Percentiles rank a stretch among this genome's conserved stretches.
phyloP scores from a whole-genome alignment of 1,140 invertebrate genomes.

The Trichomalopsis sarcophagae region DNA sequence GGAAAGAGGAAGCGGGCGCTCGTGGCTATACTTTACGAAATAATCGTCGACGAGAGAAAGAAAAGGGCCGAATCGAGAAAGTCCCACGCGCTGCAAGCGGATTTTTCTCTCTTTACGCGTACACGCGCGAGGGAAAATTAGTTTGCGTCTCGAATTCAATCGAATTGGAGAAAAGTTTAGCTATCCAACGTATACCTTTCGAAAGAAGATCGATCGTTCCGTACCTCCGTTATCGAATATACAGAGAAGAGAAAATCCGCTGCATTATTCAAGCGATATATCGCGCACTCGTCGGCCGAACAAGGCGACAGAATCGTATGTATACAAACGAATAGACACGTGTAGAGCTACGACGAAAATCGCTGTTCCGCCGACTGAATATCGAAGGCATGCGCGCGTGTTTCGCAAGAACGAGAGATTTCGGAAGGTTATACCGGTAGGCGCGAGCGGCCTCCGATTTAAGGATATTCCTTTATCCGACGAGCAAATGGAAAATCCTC shows the following conservation, averaged over 20 bases:
- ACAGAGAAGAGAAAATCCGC: neutral
- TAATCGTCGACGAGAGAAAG: neutral
- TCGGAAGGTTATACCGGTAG: too few relatives aligned
- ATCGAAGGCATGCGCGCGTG: too few relatives aligned
- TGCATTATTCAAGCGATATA: neutral
- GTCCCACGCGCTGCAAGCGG: conserved; percentile 21
- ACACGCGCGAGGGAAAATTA: neutral
- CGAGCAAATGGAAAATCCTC: too few relatives aligned
- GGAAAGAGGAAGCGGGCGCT: conserved; percentile 1
- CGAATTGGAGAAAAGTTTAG: too few relatives aligned
- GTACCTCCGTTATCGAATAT: too few relatives aligned
- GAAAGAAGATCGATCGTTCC: neutral
- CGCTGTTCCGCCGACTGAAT: conserved; percentile 10
- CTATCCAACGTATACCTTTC: too few relatives aligned
- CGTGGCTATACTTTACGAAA: conserved; percentile 7
- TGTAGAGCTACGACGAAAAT: neutral
- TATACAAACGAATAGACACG: neutral
- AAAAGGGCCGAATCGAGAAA: conserved; percentile 29
- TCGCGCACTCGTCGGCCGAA: neutral
- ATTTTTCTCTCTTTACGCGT: neutral
- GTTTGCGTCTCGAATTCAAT: too few relatives aligned
- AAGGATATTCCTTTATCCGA: too few relatives aligned
- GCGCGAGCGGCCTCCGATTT: too few relatives aligned
- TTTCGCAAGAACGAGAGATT: too few relatives aligned
- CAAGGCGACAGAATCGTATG: neutral